Conservation (phyloP, 2,113 vertebrate genomes). For the Oenanthe melanoleuca region DNA sequence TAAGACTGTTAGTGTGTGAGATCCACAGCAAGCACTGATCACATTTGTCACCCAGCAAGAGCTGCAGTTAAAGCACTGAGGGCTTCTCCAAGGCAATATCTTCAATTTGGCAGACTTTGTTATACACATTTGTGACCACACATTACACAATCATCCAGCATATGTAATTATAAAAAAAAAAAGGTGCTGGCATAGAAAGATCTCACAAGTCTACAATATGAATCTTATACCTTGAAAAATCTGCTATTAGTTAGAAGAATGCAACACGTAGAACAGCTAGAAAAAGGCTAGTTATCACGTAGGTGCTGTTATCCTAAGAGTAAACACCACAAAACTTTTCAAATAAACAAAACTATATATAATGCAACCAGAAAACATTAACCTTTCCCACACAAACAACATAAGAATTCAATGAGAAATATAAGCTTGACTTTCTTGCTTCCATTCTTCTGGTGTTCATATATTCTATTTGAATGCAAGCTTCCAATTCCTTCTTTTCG, state of each 20-base stretch:
- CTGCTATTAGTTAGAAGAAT: background rate
- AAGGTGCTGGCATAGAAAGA: background rate
- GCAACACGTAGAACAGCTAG: background rate
- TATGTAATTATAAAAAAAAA: background rate
- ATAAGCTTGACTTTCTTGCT: background rate
- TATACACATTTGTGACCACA: background rate
- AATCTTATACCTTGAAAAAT: background rate
- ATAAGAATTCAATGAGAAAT: background rate
- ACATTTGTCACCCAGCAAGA: background rate
- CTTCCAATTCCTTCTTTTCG: background rate
- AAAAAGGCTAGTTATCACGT: background rate
- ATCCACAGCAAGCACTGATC: background rate
- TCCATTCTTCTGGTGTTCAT: background rate
- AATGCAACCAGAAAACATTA: background rate
- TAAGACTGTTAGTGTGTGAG: background rate
- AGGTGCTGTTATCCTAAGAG: background rate
- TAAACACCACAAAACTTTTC: background rate
- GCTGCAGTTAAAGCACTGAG: background rate
- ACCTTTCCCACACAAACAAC: background rate
- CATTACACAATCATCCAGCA: background rate
- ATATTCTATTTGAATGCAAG: background rate
- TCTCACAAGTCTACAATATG: background rate
- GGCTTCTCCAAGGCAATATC: background rate
- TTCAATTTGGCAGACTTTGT: background rate
- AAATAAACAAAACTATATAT: background rate